Percentiles rank a stretch among this genome's conserved stretches.
Conservation (phyloP, 2,888 invertebrate genomes). For the Stenurella melanura region DNA sequence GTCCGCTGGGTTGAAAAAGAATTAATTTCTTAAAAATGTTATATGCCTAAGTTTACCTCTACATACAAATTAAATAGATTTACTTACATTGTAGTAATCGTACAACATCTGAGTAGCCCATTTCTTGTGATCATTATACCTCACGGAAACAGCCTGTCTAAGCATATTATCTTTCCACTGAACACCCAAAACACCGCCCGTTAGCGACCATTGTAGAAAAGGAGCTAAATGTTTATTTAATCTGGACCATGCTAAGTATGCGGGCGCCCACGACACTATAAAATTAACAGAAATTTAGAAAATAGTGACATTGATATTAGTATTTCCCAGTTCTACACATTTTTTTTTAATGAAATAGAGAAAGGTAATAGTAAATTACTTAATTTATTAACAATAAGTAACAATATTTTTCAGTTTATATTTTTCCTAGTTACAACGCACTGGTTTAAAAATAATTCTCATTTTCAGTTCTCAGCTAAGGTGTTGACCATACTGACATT, state of each 20-base stretch:
- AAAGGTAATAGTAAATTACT: no score
- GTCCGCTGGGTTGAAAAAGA: background rate
- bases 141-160: constrained; percentile 77
- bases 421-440: no score
- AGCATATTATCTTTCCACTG: constrained; percentile 81
- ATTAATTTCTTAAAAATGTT: background rate
- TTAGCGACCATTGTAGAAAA: constrained; percentile 79
- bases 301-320: background rate
- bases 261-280: constrained; percentile 82
- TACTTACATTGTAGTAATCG: constrained; percentile 78
- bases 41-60: background rate
- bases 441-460: no score
- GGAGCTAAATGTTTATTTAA: constrained; percentile 80
- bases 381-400: background rate
- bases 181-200: constrained; percentile 77
- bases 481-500: no score
- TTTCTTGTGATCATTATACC: constrained; percentile 77
- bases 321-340: background rate
- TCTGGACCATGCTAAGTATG: constrained; percentile 81
- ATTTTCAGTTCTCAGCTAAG: no score
- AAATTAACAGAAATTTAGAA: constrained; percentile 18
- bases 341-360: background rate
- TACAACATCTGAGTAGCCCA: constrained; percentile 75
- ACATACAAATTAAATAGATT: background rate
- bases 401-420: no score